Percentiles rank a stretch among this genome's conserved stretches.
Evolutionary conservation across 2,888 invertebrate species (phyloP).

Genomic region (Polyommatus iphigenia): DNA sequence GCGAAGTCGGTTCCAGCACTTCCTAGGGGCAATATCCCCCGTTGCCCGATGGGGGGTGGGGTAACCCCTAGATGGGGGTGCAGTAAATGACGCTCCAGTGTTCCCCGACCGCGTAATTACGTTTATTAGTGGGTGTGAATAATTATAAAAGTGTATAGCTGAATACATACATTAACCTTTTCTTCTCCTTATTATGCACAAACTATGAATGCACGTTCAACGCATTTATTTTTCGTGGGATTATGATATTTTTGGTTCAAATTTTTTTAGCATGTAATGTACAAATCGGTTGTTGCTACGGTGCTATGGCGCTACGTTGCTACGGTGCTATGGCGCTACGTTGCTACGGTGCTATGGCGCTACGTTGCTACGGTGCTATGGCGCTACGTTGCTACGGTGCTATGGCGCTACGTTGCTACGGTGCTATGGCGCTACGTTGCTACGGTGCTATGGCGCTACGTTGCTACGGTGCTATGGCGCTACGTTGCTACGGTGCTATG

Average conservation of each 20-base stretch:
- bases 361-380: no score
- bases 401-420: no score
- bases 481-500: no score
- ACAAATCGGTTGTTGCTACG: no score
- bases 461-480: no score
- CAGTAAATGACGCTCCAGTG: constrained; percentile 20
- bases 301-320: no score
- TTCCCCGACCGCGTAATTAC: constrained; percentile 25
- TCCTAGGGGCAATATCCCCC: background rate
- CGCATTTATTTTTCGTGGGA: background rate
- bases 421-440: no score
- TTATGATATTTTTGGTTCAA: background rate
- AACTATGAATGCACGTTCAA: background rate
- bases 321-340: no score
- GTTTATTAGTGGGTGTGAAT: constrained; percentile 28
- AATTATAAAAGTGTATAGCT: constrained; percentile 21
- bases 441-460: no score
- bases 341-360: no score
- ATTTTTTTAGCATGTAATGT: background rate
- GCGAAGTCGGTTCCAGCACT: background rate
- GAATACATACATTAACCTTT: constrained; percentile 9
- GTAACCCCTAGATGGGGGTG: background rate
- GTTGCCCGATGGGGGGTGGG: background rate
- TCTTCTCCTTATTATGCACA: background rate
- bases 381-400: no score